These are phyloP conservation scores for Turdus rufiventris DNA, from an alignment of 2,113 vertebrate species.

Conservation along the genomic window DNA sequence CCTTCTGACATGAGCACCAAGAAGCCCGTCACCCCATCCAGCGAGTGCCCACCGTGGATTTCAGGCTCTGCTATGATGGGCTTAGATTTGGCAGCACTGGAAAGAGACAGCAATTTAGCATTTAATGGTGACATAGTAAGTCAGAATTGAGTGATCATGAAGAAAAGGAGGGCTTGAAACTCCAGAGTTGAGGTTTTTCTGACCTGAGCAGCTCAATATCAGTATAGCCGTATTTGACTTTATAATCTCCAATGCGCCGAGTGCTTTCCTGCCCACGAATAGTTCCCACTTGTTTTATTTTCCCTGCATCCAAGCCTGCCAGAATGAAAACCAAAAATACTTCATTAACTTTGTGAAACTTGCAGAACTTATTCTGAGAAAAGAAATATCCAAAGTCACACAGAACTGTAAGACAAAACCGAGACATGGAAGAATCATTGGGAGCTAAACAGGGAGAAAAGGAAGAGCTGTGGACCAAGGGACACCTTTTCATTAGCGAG, in stretches of 20 bases:
- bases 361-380: background rate
- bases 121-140: background rate
- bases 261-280: conserved; percentile 92
- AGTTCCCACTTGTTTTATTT: conserved; percentile 86
- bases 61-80: conserved; percentile 93
- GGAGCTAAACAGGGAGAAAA: background rate
- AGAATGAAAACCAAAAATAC: background rate
- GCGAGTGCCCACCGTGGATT: conserved; percentile 84
- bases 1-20: conserved; percentile 95
- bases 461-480: background rate
- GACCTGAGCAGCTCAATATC: conserved; percentile 94
- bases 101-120: background rate
- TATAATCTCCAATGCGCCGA: conserved; percentile 92
- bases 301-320: conserved; percentile 87
- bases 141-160: background rate
- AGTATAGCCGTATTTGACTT: conserved; percentile 90
- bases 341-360: background rate
- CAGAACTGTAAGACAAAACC: accelerated
- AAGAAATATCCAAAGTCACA: background rate
- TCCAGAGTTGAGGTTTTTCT: conserved; percentile 1
- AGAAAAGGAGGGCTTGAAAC: background rate
- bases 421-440: background rate
- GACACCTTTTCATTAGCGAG: background rate
- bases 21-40: conserved; percentile 91
- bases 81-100: conserved; percentile 86